Conservation (phyloP, 2,113 vertebrate species). For the Gallinago jamesoni region DNA sequence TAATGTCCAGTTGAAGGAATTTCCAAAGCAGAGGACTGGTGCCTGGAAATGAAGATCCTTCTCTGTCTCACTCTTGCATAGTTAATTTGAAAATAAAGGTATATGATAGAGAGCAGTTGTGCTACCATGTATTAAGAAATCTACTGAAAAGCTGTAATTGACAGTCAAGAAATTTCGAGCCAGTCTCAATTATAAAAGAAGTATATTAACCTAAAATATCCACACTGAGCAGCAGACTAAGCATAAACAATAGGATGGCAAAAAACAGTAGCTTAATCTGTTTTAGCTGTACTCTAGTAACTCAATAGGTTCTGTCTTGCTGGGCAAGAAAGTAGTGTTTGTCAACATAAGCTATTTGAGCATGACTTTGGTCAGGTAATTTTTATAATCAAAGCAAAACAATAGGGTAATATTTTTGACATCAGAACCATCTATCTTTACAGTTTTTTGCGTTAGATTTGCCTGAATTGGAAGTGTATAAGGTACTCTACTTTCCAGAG, state of each 20-base stretch:
- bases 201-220: neutral
- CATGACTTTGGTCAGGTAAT: neutral
- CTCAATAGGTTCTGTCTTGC: neutral
- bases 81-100: neutral
- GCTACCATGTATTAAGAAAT: neutral
- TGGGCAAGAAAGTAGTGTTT: neutral
- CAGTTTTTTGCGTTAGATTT: neutral
- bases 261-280: neutral
- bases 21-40: neutral
- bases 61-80: neutral
- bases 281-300: neutral
- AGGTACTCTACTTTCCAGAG: neutral
- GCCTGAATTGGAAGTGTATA: neutral
- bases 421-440: neutral
- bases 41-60: neutral
- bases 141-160: neutral
- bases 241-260: neutral
- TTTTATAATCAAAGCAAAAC: neutral
- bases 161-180: neutral
- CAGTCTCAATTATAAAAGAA: neutral
- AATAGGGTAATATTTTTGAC: neutral
- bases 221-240: neutral
- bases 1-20: neutral
- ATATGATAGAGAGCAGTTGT: neutral
- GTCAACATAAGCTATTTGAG: neutral